Evolutionary conservation across 1,140 invertebrate genomes (phyloP).

Genomic region (Parasteatoda tepidariorum): DNA sequence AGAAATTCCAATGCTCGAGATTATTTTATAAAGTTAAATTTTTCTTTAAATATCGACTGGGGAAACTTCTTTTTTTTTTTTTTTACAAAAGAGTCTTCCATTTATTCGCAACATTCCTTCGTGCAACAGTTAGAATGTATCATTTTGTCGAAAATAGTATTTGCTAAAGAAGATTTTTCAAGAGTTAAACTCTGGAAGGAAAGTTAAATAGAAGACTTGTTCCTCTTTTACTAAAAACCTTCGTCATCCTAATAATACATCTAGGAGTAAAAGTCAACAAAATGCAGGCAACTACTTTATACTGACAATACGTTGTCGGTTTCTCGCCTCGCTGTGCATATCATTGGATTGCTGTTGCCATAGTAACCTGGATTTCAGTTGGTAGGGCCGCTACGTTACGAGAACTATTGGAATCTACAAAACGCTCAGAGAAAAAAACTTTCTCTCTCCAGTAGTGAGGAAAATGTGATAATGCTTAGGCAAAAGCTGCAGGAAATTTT

Average conservation of each 20-base stretch:
- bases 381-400: neutral
- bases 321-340: constrained; percentile 27
- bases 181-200: too few relatives aligned
- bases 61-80: too few relatives aligned
- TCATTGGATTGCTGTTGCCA: constrained; percentile 44
- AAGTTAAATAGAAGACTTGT: constrained; percentile 3
- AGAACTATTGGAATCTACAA: constrained; percentile 26
- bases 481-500: constrained; percentile 18
- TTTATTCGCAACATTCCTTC: too few relatives aligned
- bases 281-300: constrained; percentile 8
- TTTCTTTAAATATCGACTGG: too few relatives aligned
- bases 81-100: too few relatives aligned
- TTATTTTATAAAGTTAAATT: too few relatives aligned
- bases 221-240: neutral
- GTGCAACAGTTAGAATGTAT: too few relatives aligned
- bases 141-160: too few relatives aligned
- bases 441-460: neutral
- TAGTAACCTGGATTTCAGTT: constrained; percentile 24
- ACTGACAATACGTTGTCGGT: constrained; percentile 35
- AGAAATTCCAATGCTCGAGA: too few relatives aligned
- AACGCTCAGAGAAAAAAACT: neutral
- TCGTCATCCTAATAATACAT: neutral
- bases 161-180: too few relatives aligned
- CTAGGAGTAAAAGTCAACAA: constrained; percentile 33
- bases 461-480: neutral